phyloP scores from a whole-genome alignment of 2,888 invertebrate species.

The Dexiosoma caninum region DNA sequence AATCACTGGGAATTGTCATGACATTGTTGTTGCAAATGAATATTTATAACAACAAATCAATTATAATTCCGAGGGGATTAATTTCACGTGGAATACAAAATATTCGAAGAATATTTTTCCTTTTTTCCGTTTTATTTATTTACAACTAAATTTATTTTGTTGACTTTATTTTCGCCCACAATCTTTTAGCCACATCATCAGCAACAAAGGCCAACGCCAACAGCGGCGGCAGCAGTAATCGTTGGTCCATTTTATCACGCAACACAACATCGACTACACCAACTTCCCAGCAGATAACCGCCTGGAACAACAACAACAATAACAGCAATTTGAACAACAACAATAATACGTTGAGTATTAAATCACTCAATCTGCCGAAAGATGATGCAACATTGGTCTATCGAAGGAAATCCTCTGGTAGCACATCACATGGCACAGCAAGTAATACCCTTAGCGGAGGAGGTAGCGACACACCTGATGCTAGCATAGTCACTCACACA shows the following conservation, averaged over 20 bases:
- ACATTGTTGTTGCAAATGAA: too few relatives aligned
- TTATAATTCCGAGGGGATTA: too few relatives aligned
- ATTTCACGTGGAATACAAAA: too few relatives aligned
- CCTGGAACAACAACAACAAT: constrained; percentile 67
- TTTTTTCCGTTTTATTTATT: background rate
- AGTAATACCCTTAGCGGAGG: constrained; percentile 34
- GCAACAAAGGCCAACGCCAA: constrained; percentile 66
- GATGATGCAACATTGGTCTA: constrained; percentile 75
- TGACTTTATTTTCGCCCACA: background rate
- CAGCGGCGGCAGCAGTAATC: constrained; percentile 68
- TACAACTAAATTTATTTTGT: too few relatives aligned
- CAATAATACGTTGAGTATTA: constrained; percentile 70
- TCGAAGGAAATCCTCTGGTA: constrained; percentile 77
- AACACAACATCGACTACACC: constrained; percentile 60
- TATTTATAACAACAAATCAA: too few relatives aligned
- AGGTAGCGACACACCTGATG: constrained; percentile 63
- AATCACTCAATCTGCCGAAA: constrained; percentile 75
- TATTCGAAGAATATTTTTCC: background rate
- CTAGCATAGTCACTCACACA: constrained; percentile 63
- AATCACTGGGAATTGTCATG: too few relatives aligned
- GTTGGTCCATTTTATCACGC: constrained; percentile 73
- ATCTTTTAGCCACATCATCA: constrained; percentile 6
- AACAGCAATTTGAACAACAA: constrained; percentile 71
- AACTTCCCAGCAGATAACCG: constrained; percentile 44
- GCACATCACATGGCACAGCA: constrained; percentile 69